These are phyloP conservation scores for Anas acuta DNA, from an alignment of 2,797 vertebrate species.

Conservation along the genomic window DNA sequence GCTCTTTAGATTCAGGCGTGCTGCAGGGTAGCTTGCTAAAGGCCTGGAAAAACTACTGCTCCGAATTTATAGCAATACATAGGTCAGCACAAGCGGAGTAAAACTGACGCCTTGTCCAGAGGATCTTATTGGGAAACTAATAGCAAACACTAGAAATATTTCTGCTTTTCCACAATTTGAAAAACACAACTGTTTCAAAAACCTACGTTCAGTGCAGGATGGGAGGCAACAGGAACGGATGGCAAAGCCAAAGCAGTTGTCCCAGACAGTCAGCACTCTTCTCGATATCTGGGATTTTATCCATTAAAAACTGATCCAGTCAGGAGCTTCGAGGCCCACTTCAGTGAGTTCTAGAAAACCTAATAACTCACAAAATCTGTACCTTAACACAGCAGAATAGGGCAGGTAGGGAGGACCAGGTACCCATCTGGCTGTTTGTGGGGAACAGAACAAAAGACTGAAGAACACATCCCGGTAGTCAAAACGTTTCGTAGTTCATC, in stretches of 20 bases:
- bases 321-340: not conserved
- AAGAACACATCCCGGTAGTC: not conserved
- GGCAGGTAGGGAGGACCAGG: not conserved
- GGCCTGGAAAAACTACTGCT: not conserved
- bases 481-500: not conserved
- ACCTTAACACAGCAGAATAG: not conserved
- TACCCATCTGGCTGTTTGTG: not conserved
- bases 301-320: not conserved
- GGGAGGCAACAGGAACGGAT: not conserved
- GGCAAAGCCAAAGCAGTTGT: not conserved
- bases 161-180: not conserved
- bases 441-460: not conserved
- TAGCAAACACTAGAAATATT: not conserved
- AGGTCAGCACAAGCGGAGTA: not conserved
- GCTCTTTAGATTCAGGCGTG: conserved; percentile 27
- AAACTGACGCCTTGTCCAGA: not conserved
- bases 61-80: not conserved
- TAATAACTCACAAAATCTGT: not conserved
- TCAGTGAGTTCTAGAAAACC: not conserved
- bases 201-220: not conserved
- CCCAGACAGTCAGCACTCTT: not conserved
- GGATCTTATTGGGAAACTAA: not conserved
- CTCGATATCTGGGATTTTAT: not conserved
- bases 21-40: not conserved
- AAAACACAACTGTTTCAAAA: not conserved